Base-by-base conservation (phyloP, 1,140 invertebrate genomes). In the Periplaneta americana region DNA sequence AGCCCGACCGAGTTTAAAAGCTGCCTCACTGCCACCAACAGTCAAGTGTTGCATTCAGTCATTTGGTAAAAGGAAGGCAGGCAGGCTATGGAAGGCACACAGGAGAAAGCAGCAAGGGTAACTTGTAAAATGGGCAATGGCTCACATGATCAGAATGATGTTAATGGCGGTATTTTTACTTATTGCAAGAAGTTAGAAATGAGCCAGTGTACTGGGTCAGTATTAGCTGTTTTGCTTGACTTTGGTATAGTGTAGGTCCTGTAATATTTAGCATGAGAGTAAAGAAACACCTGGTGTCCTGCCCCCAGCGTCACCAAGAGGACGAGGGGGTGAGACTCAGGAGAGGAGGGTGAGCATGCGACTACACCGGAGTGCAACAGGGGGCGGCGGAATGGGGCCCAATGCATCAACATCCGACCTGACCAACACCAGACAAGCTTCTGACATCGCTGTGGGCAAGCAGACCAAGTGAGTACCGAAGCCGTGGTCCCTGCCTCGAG, bases 321-420 rank as follows among this genome's bases (percentile, higher is more conserved):
- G 81, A n/a, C 81, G 81, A 32, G 39, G 83, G 86, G 88, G 84
- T 85, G 86, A 78, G 87, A 88, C 82, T 82, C 88, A 89, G 82
- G 88, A 89, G 83, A 86, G 89, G 85, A 86, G 89, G 82, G 87
- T 89, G 84, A 89, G 87, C 81, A 88, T 88, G 87, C 87, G 88
- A 84, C 85, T 89, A 82, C 87, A 88, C 80, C 87, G 88, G 85
- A 78, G 80, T 48, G 75, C 80, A 22, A 74, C 75, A 34, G 79
- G 48, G 48, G 79, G 31, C 15, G 76, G 34, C 37, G 48, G 48
- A 32, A 48, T 34, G 33, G 77, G 35, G n/a, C 78, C 78, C 76
- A 79, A 79, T 39, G 81, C 75, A n/a, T 82, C 83, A 36, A 82
- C 81, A 36, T 75, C 80, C 17, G 81, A 83, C 39, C 36, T 82